These are phyloP conservation scores for Drosophila pseudotakahashii DNA, from an alignment of 2,888 invertebrate species.

Conservation along the genomic window DNA sequence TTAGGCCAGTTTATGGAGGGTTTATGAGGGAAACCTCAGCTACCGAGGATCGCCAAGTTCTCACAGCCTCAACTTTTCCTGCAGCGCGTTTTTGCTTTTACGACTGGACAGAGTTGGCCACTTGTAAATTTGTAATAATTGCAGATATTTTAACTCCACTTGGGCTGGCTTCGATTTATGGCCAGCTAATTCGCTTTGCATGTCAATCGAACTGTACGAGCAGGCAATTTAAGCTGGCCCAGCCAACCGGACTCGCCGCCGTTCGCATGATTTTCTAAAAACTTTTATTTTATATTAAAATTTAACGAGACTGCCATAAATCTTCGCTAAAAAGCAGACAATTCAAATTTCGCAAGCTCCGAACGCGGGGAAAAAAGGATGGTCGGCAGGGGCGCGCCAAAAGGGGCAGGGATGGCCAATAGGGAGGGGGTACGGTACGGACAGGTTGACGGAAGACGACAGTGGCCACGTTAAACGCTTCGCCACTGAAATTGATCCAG, in stretches of 20 bases:
- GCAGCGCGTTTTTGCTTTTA: slow-evolving; percentile 11
- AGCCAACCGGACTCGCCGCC: slow-evolving; percentile 10
- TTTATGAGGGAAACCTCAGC: slow-evolving; percentile 4
- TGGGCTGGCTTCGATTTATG: slow-evolving; percentile 57
- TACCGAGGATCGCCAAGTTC: slow-evolving; percentile 10
- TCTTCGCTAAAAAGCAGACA: slow-evolving; percentile 82
- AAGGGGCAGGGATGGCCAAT: neutral
- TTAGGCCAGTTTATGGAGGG: slow-evolving; percentile 1
- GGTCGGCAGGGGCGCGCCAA: neutral
- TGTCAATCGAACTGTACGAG: slow-evolving; percentile 60
- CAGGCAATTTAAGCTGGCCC: slow-evolving; percentile 1
- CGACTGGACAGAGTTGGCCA: slow-evolving; percentile 27
- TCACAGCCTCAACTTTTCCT: slow-evolving; percentile 1
- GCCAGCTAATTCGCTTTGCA: slow-evolving; percentile 75
- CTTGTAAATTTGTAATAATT: slow-evolving; percentile 56
- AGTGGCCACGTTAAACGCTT: slow-evolving; percentile 54
- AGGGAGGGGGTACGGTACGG: no score
- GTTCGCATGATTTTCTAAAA: slow-evolving; percentile 57
- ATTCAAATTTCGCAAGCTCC: slow-evolving; percentile 80
- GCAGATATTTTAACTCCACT: slow-evolving; percentile 45
- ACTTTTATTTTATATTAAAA: slow-evolving; percentile 83
- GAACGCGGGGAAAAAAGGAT: neutral
- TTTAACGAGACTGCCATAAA: slow-evolving; percentile 83
- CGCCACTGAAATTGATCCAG: slow-evolving; percentile 82
- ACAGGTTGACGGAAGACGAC: slow-evolving; percentile 59